Conservation (phyloP, 2,888 invertebrate species). For the Coelinius sp. region DNA sequence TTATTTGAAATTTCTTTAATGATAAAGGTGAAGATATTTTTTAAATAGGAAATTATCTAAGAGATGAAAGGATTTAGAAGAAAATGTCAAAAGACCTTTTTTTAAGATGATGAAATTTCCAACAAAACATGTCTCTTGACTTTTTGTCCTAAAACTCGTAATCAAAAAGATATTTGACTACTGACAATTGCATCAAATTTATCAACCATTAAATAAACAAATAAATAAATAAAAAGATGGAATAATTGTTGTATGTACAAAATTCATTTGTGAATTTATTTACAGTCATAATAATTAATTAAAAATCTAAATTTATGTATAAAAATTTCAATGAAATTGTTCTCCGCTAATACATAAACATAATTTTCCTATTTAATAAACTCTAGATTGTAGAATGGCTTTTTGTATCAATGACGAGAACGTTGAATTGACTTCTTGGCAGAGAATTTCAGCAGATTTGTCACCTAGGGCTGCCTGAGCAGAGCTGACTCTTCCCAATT, state of each 20-base stretch:
- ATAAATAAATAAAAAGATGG: neutral
- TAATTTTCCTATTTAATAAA: slow-evolving; percentile 59
- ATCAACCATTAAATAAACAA: too few species aligned
- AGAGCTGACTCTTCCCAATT: slow-evolving; percentile 87
- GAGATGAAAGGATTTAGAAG: too few species aligned
- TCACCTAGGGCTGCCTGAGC: slow-evolving; percentile 85
- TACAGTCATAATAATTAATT: slow-evolving; percentile 6
- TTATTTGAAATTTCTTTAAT: too few species aligned
- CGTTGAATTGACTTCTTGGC: slow-evolving; percentile 68
- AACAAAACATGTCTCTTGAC: too few species aligned
- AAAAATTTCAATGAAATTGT: neutral
- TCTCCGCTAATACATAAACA: neutral
- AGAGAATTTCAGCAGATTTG: slow-evolving; percentile 66
- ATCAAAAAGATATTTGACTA: too few species aligned
- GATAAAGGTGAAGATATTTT: too few species aligned
- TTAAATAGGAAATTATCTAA: too few species aligned
- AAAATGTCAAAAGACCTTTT: too few species aligned
- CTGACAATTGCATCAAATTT: too few species aligned
- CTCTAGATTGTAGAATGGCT: slow-evolving; percentile 70
- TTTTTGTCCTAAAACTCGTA: too few species aligned
- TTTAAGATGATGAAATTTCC: too few species aligned
- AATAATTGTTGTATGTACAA: neutral
- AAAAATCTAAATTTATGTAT: neutral
- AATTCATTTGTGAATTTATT: slow-evolving; percentile 17
- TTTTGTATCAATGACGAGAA: slow-evolving; percentile 68